Base-by-base conservation (phyloP, 2,113 vertebrate genomes). In the Triplophysa dalaica region DNA sequence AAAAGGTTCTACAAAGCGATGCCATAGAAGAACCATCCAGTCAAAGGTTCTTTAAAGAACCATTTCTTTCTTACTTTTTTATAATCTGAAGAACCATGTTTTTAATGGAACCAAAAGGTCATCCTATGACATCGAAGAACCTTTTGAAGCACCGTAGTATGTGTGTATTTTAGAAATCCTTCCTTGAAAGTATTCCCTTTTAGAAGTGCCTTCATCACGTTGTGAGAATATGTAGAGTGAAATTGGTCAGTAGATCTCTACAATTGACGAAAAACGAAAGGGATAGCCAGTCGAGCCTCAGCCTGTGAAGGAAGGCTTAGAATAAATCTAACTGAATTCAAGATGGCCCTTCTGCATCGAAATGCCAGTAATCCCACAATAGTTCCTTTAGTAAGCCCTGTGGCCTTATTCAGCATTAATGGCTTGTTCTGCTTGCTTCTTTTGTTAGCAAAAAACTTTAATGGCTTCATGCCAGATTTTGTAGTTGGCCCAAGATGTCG, bases 311-410 rank as follows among this genome's bases (percentile, higher is more conserved):
- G 14, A 48, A 8, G 41, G 10, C 41, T 75, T 75, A 26, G 22
- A 75, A 45, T 63, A 63, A 75, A 29, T 50, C 58, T 26, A 62
- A 1, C 9, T 63, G 60, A 75, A 29, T 75, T 63, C 41, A 50
- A 58, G 9, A 62, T 75, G 56, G 58, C 4, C 58, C 41, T 75
- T 63, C 22, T 63, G 38, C 17, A 62, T 22, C 41, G 48, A 75
- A 75, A 75, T 63, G 73, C 73, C 16, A 48, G 38, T 63, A 75
- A 75, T 75, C 60, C 73, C 22, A 63, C 60, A 50, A 50, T n/a
- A 63, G 60, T 22, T 63, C 16, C 70, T 50, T 63, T 41, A 45
- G 60, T 50, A 75, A 63, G 38, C 41, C 60, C 2, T 17, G 14
- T 63, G 60, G 60, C 58, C 41, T 75, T 50, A 48, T 63, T 75